These are phyloP conservation scores for Xenopus borealis DNA, from an alignment of 2,113 vertebrate genomes.

Conservation along the genomic window DNA sequence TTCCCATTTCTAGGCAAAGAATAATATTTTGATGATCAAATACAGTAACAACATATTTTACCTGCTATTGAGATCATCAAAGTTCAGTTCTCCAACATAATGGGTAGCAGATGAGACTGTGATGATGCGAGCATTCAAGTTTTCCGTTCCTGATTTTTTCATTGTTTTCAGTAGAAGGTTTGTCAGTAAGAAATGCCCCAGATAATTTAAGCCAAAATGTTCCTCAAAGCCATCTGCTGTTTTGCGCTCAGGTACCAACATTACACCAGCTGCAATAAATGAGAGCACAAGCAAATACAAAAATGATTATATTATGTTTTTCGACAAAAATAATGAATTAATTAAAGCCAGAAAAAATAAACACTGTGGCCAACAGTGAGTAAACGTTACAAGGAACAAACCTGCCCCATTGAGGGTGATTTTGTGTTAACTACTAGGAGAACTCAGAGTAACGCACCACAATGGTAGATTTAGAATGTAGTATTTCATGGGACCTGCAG, in stretches of 20 bases:
- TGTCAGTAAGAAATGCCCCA: constrained; percentile 88
- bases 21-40: no score
- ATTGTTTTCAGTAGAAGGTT: constrained; percentile 78
- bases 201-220: constrained; percentile 83
- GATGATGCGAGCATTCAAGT: constrained; percentile 69
- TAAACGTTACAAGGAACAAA: no score
- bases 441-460: no score
- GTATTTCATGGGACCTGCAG: no score
- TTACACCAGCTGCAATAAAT: constrained; percentile 74
- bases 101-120: constrained; percentile 87
- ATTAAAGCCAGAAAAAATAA: no score
- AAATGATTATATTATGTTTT: no score
- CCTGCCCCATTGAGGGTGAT: no score
- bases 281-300: background rate
- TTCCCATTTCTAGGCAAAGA: no score
- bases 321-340: no score
- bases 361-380: no score
- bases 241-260: constrained; percentile 79
- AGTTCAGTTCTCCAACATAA: constrained; percentile 68
- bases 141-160: constrained; percentile 63
- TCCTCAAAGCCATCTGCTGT: constrained; percentile 83
- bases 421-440: no score
- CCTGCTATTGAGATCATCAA: constrained; percentile 81
- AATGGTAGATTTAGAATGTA: no score
- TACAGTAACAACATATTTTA: constrained; percentile 46